Percentiles rank a stretch among this genome's conserved stretches.
phyloP scores from a whole-genome alignment of 2,888 invertebrate species.

The Neoascia interrupta region DNA sequence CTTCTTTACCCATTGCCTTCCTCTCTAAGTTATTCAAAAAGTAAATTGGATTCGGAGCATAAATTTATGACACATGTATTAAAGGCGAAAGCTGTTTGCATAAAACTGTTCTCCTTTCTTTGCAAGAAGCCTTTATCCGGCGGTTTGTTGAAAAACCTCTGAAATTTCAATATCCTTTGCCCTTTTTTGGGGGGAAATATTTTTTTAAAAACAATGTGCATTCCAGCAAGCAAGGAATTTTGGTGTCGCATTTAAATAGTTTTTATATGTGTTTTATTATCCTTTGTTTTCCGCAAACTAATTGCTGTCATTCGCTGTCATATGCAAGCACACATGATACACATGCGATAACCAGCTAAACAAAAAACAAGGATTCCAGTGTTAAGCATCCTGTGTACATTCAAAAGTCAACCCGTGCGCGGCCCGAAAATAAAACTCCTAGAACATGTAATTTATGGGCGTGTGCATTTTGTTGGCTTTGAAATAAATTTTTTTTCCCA shows the following conservation, averaged over 20 bases:
- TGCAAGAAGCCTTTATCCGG: constrained; percentile 3
- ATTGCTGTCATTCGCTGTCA: constrained; percentile 66
- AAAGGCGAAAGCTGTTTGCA: no score
- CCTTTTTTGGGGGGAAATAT: background rate
- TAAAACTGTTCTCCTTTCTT: constrained; percentile 1
- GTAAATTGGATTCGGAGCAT: constrained; percentile 35
- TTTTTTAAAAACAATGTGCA: background rate
- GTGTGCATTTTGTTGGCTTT: constrained; percentile 58
- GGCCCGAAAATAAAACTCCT: constrained; percentile 37
- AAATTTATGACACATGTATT: no score
- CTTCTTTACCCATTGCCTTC: background rate
- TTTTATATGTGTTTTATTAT: background rate
- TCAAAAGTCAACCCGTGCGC: background rate
- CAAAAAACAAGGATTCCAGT: background rate
- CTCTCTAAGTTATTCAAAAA: constrained; percentile 1
- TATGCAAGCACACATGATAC: constrained; percentile 42
- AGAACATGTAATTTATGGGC: constrained; percentile 64
- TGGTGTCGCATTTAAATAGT: constrained; percentile 32
- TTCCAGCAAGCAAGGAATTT: constrained; percentile 26
- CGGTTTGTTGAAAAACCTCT: background rate
- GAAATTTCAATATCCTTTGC: constrained; percentile 3
- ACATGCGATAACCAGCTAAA: constrained; percentile 43
- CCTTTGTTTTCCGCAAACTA: constrained; percentile 65
- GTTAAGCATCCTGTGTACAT: background rate
- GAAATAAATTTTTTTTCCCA: constrained; percentile 58